Evolutionary conservation across 2,888 invertebrate species (phyloP).

Genomic region (Nephrotoma guestfalica): DNA sequence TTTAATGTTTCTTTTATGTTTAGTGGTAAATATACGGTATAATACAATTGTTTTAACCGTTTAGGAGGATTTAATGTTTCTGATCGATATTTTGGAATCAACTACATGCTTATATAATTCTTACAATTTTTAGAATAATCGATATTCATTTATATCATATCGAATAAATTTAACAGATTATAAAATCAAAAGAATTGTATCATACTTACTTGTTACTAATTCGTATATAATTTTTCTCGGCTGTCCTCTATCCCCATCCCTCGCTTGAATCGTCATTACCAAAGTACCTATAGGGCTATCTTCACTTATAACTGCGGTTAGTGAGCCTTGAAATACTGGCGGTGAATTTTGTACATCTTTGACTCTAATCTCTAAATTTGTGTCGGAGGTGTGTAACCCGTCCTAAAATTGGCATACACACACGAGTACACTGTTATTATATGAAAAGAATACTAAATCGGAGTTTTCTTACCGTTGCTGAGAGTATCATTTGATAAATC

Average conservation of each 20-base stretch:
- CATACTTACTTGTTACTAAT: conserved; percentile 55
- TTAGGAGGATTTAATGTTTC: too few relatives aligned
- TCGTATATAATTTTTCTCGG: conserved; percentile 67
- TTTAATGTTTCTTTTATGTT: too few relatives aligned
- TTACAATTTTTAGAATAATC: background rate
- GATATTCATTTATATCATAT: background rate
- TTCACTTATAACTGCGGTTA: conserved; percentile 64
- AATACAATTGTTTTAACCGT: too few relatives aligned
- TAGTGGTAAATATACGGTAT: too few relatives aligned
- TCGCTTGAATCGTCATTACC: conserved; percentile 62
- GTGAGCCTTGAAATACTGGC: conserved; percentile 66
- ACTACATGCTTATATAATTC: background rate
- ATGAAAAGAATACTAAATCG: background rate
- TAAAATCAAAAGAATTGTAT: conserved; percentile 20
- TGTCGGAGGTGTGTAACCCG: conserved; percentile 56
- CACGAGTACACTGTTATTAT: conserved; percentile 6
- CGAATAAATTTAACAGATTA: background rate
- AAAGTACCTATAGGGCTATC: conserved; percentile 72
- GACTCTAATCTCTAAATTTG: conserved; percentile 62
- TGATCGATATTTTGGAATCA: too few relatives aligned
- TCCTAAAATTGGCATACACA: conserved; percentile 39
- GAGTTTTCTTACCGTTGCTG: conserved; percentile 49
- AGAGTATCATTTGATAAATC: conserved; percentile 60
- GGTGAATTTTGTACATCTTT: conserved; percentile 78
- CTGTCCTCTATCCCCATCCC: conserved; percentile 72